Evolutionary conservation across 2,888 invertebrate genomes (phyloP), one percentile per base, ranked within the genome.

Genomic region (Rotaria socialis): DNA sequence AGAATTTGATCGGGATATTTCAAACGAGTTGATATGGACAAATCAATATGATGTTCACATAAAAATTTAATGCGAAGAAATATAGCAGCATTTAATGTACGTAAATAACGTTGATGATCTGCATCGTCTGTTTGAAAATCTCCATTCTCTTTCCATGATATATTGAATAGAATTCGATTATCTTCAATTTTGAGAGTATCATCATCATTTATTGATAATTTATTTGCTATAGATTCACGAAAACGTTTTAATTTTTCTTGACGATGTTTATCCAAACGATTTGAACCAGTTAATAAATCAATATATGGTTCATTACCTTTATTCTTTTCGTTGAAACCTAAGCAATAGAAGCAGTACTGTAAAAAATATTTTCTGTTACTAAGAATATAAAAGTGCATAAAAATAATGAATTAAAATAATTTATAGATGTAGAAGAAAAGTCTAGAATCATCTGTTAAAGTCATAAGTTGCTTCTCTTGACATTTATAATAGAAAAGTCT

Each of bases 221-320:
- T 67, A 16, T 67, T 3, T 35, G 19, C 11, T 19, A 67, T 19
- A 6, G 67, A 67, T 67, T 67, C 67, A 19, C 67, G 67, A 67
- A 67, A 67, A 67, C 67, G 67, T 67, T 67, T 67, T 19, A 67
- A 67, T 35, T 67, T 67, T 35, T 67, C 67, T 67, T 67, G 67
- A 67, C 67, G 67, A 27, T 3, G 19, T 35, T 67, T 67, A 27
- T 67, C 67, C 67, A 67, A 67, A 35, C 67, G 67, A 67, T 67
- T 67, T 5, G 2, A 35, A 0, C 67, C 67, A 16, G 11, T 1
- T 16, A 67, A 19, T 35, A 67, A 14, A 35, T 67, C 67, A 41
- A 67, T 67, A 67, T 35, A 67, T 16, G 67, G 1, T 35, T 67
- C 67, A 35, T 35, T 35, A 35, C 67, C 67, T 67, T 67, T 67